phyloP scores from a whole-genome alignment of 2,797 vertebrate species.

The Lepus townsendii region DNA sequence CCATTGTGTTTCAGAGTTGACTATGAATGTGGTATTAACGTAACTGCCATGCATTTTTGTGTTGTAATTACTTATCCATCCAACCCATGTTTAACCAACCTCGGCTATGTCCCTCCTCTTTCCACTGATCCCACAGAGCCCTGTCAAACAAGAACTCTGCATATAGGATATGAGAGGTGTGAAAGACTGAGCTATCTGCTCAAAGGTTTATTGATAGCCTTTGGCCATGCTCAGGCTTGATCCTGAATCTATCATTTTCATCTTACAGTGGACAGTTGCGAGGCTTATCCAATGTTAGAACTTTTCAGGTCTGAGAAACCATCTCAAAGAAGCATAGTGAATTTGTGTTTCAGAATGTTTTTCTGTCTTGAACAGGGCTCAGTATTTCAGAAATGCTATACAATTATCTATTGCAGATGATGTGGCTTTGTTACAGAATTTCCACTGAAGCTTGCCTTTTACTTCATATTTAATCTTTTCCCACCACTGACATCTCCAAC shows the following conservation, averaged over 20 bases:
- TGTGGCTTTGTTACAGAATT: background rate
- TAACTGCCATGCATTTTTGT: background rate
- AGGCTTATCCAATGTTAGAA: background rate
- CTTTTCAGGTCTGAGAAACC: background rate
- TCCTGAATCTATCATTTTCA: background rate
- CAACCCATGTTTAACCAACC: background rate
- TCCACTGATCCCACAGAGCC: background rate
- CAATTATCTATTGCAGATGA: background rate
- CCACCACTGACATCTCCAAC: background rate
- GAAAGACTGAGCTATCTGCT: background rate
- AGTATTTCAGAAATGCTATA: background rate
- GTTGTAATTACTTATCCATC: background rate
- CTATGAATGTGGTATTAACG: background rate
- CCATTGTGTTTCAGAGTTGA: background rate
- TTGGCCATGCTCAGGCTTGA: background rate
- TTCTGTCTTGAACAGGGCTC: background rate
- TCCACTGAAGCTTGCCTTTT: background rate
- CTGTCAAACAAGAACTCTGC: too few relatives aligned
- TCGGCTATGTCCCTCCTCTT: background rate
- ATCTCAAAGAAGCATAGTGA: background rate
- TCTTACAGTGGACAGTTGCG: background rate
- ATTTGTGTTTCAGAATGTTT: background rate
- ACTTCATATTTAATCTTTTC: background rate
- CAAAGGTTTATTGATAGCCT: background rate
- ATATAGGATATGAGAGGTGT: background rate